Conservation (phyloP, 2,113 vertebrate species). For the Lophochroa leadbeateri region DNA sequence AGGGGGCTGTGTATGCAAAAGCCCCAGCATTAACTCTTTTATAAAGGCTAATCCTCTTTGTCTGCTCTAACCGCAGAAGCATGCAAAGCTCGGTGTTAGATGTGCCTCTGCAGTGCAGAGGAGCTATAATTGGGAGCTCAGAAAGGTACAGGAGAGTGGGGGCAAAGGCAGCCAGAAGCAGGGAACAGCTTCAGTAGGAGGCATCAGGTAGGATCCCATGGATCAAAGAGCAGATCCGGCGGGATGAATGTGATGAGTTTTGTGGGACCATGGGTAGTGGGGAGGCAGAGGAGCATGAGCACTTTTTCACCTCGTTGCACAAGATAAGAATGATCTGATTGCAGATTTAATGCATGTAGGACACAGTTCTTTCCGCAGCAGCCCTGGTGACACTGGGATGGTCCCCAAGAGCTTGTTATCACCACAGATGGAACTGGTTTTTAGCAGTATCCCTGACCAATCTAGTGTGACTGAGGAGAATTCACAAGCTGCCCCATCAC, state of each 20-base stretch:
- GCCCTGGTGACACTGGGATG: not conserved
- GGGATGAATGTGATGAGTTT: not conserved
- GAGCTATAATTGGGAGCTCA: not conserved
- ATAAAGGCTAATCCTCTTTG: conserved; percentile 62
- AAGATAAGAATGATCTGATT: not conserved
- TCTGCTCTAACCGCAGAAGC: conserved; percentile 32
- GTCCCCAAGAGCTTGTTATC: not conserved
- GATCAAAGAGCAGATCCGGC: not conserved
- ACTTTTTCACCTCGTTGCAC: not conserved
- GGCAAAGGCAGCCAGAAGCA: not conserved
- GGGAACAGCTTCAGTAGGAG: not conserved
- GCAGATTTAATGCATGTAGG: not conserved
- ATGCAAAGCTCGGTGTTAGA: conserved; percentile 22
- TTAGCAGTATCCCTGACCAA: not conserved
- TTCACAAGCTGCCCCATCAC: not conserved
- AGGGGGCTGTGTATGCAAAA: conserved; percentile 17
- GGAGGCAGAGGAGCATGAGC: not conserved
- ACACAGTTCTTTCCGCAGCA: not conserved
- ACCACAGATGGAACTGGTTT: not conserved
- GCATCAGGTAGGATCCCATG: not conserved
- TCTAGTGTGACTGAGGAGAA: not conserved
- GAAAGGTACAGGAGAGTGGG: not conserved
- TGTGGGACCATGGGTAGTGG: not conserved
- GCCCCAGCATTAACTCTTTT: conserved; percentile 49
- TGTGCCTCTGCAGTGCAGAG: conserved; percentile 22